Evolutionary conservation across 2,888 invertebrate species (phyloP).

Genomic region (Clostera curtula): DNA sequence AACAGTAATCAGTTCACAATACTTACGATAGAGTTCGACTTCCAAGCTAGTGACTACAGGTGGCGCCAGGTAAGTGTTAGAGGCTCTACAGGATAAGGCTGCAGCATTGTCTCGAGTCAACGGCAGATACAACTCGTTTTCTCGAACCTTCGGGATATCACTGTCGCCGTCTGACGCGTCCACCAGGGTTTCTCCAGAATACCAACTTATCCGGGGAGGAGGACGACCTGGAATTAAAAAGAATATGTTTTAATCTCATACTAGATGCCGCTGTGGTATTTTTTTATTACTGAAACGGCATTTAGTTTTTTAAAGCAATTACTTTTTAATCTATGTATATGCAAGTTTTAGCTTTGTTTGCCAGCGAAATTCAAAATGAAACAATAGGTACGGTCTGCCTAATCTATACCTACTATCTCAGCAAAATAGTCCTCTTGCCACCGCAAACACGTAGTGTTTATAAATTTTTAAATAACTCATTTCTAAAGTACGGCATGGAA

Average conservation of each 20-base stretch:
- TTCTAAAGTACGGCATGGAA: no score
- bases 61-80: slow-evolving; percentile 81
- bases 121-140: slow-evolving; percentile 80
- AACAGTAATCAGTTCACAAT: not conserved
- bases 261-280: no score
- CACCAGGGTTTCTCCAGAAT: slow-evolving; percentile 82
- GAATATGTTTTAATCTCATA: slow-evolving; percentile 1
- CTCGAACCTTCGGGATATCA: slow-evolving; percentile 78
- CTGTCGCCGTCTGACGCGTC: slow-evolving; percentile 80
- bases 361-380: no score
- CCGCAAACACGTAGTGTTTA: no score
- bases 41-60: slow-evolving; percentile 80
- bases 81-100: slow-evolving; percentile 81
- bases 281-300: no score
- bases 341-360: no score
- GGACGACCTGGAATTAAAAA: slow-evolving; percentile 76
- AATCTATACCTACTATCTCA: no score
- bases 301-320: no score
- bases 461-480: no score
- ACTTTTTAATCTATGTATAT: no score
- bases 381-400: no score
- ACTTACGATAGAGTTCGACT: slow-evolving; percentile 84
- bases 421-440: no score
- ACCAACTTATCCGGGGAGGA: slow-evolving; percentile 84
- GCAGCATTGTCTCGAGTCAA: slow-evolving; percentile 81